Conservation (phyloP, 1,140 invertebrate genomes). For the Chironomus tepperi region DNA sequence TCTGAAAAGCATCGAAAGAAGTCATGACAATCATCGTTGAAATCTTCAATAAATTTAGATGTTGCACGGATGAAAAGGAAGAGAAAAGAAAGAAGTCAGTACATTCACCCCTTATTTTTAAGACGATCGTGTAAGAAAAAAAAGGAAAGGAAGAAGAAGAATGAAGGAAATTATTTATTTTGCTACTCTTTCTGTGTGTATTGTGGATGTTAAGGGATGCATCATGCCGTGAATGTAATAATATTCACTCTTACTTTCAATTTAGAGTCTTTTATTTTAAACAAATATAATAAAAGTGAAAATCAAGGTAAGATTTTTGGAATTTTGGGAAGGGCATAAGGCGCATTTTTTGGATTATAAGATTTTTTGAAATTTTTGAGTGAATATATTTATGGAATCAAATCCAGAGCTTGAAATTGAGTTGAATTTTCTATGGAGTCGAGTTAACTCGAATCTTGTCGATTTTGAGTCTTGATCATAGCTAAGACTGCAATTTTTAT, state of each 20-base stretch:
- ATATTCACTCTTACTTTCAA: background rate
- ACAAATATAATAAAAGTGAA: too few relatives aligned
- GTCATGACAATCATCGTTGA: background rate
- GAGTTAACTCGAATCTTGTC: too few relatives aligned
- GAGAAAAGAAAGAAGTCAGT: background rate
- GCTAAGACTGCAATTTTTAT: too few relatives aligned
- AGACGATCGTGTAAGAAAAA: background rate
- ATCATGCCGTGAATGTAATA: background rate
- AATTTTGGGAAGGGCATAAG: too few relatives aligned
- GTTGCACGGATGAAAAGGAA: background rate
- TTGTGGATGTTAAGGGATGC: conserved; percentile 1
- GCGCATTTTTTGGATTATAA: too few relatives aligned
- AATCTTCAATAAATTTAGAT: conserved; percentile 22
- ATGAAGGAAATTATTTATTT: conserved; percentile 1
- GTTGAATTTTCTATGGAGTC: too few relatives aligned
- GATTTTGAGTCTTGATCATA: too few relatives aligned
- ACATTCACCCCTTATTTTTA: conserved; percentile 10
- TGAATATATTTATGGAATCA: too few relatives aligned
- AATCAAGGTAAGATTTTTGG: too few relatives aligned
- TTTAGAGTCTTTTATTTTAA: background rate
- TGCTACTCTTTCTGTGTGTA: background rate
- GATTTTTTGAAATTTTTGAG: too few relatives aligned
- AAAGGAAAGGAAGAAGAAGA: background rate
- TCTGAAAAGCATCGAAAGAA: background rate
- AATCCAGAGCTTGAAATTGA: too few relatives aligned